Base-by-base conservation (phyloP, 2,113 vertebrate species). In the Coptodon bakossiorum region DNA sequence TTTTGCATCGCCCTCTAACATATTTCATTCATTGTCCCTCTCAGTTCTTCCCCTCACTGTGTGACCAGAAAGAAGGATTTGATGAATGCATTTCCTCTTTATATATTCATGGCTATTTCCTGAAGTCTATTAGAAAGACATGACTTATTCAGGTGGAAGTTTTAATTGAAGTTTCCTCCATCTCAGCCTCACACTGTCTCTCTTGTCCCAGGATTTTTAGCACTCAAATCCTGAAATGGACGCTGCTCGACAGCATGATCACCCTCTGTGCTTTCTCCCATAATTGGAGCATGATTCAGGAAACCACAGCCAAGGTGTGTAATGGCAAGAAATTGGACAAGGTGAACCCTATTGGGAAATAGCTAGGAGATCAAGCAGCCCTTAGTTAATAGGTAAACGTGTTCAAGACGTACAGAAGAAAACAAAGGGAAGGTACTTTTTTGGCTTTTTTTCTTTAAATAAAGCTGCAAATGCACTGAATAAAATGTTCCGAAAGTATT, bases 51-150 rank as follows among this genome's bases (percentile, higher is more conserved):
- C 27, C 22, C 5, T 86, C 80, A 27, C 36, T 53, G 61, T 80
- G 85, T 66, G 86, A 87, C 68, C 56, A 66, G 59, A 87, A 84
- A 91, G 83, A 82, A 87, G 73, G 86, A 92, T 95, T 91, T 95
- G 94, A 95, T 95, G 86, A 88, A 93, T 93, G 88, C 90, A 88
- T 85, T 85, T 52, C 84, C 88, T 88, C 79, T 91, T 95, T 94
- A 94, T 88, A 89, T 91, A 95, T 96, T 95, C 92, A 96, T 95
- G 91, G 88, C 87, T 92, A 85, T 93, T 95, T 94, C 95, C 91
- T 78, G 81, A 87, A 89, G 92, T 95, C 92, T 89, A 93, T 95
- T 93, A 94, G 88, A 94, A 93, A 90, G 86, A 89, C 93, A 95
- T 95, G 90, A 94, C 93, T 96, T 95, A 94, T 94, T 94, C 88